Evolutionary conservation across 2,888 invertebrate species (phyloP).

Genomic region (Rotaria socialis): DNA sequence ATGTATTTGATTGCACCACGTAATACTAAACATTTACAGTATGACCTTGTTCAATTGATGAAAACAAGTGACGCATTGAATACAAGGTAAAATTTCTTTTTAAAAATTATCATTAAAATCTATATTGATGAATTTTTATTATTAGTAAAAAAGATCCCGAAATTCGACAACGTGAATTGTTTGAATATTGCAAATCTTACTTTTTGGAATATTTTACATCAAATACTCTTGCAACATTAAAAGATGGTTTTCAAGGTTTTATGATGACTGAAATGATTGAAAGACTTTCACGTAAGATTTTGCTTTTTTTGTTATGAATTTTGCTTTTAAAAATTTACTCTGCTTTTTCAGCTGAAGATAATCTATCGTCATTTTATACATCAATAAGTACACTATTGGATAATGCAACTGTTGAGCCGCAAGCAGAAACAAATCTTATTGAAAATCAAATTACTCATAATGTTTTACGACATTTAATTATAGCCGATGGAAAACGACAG

Average conservation of each 20-base stretch:
- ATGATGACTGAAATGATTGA: constrained; percentile 39
- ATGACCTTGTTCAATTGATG: constrained; percentile 71
- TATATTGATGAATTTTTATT: neutral
- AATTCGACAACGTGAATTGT: constrained; percentile 53
- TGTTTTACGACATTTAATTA: constrained; percentile 30
- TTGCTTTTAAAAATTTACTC: neutral
- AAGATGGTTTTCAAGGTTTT: constrained; percentile 42
- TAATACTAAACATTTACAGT: constrained; percentile 76
- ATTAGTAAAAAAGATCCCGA: constrained; percentile 57
- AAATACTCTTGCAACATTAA: constrained; percentile 17
- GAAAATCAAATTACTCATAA: constrained; percentile 37
- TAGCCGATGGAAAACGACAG: constrained; percentile 8
- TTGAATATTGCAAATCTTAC: constrained; percentile 47
- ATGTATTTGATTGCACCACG: constrained; percentile 80
- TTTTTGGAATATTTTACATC: constrained; percentile 37
- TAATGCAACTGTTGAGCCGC: constrained; percentile 17
- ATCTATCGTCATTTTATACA: neutral
- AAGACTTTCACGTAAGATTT: constrained; percentile 31
- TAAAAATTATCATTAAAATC: neutral
- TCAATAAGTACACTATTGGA: neutral
- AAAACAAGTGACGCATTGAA: constrained; percentile 71
- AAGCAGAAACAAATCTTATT: constrained; percentile 4
- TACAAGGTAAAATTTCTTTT: constrained; percentile 60
- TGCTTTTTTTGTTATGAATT: neutral
- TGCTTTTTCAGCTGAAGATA: neutral